Base-by-base conservation (phyloP, 1,140 invertebrate species). In the Samia ricini region DNA sequence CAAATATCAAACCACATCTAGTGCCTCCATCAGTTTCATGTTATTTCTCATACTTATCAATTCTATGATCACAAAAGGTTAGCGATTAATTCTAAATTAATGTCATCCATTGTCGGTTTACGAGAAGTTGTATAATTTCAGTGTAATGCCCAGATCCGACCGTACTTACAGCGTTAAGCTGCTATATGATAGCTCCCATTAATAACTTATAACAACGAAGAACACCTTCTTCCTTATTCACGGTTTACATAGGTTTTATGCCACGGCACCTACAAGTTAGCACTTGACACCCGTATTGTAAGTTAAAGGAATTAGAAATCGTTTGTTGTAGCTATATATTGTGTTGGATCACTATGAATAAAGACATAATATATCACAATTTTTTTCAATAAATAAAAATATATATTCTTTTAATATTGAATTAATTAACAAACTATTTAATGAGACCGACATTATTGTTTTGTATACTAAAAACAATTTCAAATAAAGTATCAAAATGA, bases 151-250 rank as follows among this genome's bases (percentile, higher is more conserved):
- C 23, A 63, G 64, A 66, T 64, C 70, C 66, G 67, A 77, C 80
- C 76, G 76, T 74, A 78, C 82, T 83, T 82, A 81, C 78, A 74
- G 71, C 73, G 77, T 75, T 81, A 74, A 81, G 74, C 76, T 66
- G 56, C 61, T 24, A 59, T 70, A 69, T 74, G 69, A 80, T 77
- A 72, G 69, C 71, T 36, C 15, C 57, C 73, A 76, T 82, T 82
- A 82, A 82, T 79, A 79, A 77, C 74, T 76, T 69, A 77, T 71
- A 64, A 76, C 71, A 73, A 69, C 79, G 73, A 74, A 74, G 58
- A 67, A 56, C 26, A 66, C 70, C 70, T 72, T 50, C 63, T 76
- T 63, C 77, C 55, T 76, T 76, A 80, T 77, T 74, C 66, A 79
- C 26, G 29, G 49, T 58, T 68, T 64, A 68, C 64, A 59, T 62